Percentiles rank a stretch among this genome's conserved stretches.
These are phyloP conservation scores for Drosophila pseudotakahashii DNA, from an alignment of 2,888 invertebrate species.

Conservation along the genomic window DNA sequence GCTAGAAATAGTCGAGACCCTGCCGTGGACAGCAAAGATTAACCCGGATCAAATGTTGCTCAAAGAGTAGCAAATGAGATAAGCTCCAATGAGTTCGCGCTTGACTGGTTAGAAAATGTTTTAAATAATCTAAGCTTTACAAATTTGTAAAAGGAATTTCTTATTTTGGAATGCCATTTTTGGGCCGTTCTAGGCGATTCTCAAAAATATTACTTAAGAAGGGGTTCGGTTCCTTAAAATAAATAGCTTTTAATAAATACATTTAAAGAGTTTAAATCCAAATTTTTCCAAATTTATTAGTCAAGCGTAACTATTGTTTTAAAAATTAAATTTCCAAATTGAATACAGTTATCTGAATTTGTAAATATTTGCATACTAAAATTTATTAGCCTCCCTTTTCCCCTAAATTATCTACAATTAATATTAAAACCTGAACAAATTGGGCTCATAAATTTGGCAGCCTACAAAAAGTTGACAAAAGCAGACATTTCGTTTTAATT, in stretches of 20 bases:
- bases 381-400: not conserved
- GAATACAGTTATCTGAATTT: no score
- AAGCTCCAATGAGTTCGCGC: conserved; percentile 26
- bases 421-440: conserved; percentile 18
- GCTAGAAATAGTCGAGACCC: conserved; percentile 11
- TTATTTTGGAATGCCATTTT: no score
- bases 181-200: no score
- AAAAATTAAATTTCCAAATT: no score
- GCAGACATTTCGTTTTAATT: conserved; percentile 13
- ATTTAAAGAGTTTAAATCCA: no score
- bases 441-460: conserved; percentile 20
- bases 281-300: no score
- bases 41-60: conserved; percentile 41
- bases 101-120: conserved; percentile 5
- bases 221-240: no score
- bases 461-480: conserved; percentile 17
- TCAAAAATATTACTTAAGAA: no score
- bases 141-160: no score
- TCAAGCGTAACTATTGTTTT: no score
- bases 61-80: conserved; percentile 22
- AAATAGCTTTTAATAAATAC: no score
- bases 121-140: not conserved
- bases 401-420: conserved; percentile 4
- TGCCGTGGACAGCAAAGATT: conserved; percentile 39
- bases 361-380: no score